Base-by-base conservation (phyloP, 1,140 invertebrate genomes). In the Drosophila baimaii region DNA sequence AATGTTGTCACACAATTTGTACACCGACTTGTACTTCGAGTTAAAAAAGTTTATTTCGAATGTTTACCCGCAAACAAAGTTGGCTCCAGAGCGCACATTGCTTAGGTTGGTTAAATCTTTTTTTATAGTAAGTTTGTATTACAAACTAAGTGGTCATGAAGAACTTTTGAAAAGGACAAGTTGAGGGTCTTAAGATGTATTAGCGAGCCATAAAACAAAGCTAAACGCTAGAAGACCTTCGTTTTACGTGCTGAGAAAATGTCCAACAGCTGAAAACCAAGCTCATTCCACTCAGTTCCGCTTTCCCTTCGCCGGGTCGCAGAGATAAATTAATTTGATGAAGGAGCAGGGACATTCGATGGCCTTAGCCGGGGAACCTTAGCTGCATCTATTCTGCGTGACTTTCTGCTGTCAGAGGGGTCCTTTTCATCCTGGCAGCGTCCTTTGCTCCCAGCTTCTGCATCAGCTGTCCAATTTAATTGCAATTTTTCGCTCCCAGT, bases 251-350 rank as follows among this genome's bases (percentile, higher is more conserved):
- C 82, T 77, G 82, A 31, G 75, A 86, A 86, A 86, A 74, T 72
- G 58, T 65, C 65, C 77, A 77, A 47, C 57, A 74, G 69, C 70
- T 69, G 65, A 57, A 39, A 47, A 31, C 39, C 33, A 68, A 51
- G 43, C 27, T 33, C 58, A 43, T 27, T 35, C 39, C 25, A 13
- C 19, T n/a, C 15, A 23, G 27, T 31, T 19, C 6, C 35, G 23
- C 33, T 27, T 31, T 19, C 6, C 35, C 27, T 37, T 27, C 19
- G 44, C 12, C 37, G 27, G 46, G 23, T 31, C 19, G 15, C 43
- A 71, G 82, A 54, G 66, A 88, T 86, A 88, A 86, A 86, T 86
- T 86, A 73, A 77, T 61, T 86, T 86, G 66, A 31, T 58, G 54
- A 39, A 75, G 44, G n/a, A 54, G 55, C 63, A 21, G 47, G 31